Percentiles rank a stretch among this genome's conserved stretches.
Evolutionary conservation across 2,888 invertebrate species (phyloP).

Genomic region (Drosophila kambysellisi): DNA sequence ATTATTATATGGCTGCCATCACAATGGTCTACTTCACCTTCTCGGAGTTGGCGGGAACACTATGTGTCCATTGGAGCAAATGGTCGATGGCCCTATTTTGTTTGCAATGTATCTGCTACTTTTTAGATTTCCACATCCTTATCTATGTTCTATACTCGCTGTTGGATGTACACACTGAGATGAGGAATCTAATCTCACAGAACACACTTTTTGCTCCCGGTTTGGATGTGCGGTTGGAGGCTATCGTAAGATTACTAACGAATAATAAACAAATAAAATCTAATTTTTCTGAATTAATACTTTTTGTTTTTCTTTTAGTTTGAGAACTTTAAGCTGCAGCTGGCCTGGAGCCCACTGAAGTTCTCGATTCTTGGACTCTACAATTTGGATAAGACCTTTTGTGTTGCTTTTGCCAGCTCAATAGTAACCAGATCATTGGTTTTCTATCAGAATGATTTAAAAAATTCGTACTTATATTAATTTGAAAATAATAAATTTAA

Average conservation of each 20-base stretch:
- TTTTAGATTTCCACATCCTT: slow-evolving; percentile 35
- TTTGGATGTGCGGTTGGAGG: slow-evolving; percentile 40
- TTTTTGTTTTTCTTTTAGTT: slow-evolving; percentile 3
- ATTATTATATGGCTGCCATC: slow-evolving; percentile 30
- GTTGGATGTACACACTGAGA: slow-evolving; percentile 28
- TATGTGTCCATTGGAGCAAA: neutral
- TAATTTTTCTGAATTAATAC: neutral
- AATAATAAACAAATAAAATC: no score
- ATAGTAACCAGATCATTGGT: slow-evolving; percentile 37
- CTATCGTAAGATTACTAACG: neutral
- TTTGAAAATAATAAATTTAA: neutral
- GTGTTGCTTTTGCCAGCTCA: slow-evolving; percentile 29
- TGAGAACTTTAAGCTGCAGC: slow-evolving; percentile 33
- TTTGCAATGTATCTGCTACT: slow-evolving; percentile 8
- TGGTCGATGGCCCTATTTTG: neutral
- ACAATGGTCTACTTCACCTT: slow-evolving; percentile 11
- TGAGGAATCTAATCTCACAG: slow-evolving; percentile 34
- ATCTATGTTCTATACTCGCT: slow-evolving; percentile 24
- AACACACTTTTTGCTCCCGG: slow-evolving; percentile 9
- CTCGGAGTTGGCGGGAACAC: slow-evolving; percentile 7
- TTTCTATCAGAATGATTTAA: slow-evolving; percentile 45
- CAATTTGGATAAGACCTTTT: neutral
- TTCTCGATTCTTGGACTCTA: slow-evolving; percentile 20
- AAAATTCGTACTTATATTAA: slow-evolving; percentile 14
- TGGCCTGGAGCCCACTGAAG: slow-evolving; percentile 43